Conservation (phyloP, 1,140 invertebrate genomes). For the Macrosteles quadrilineatus region DNA sequence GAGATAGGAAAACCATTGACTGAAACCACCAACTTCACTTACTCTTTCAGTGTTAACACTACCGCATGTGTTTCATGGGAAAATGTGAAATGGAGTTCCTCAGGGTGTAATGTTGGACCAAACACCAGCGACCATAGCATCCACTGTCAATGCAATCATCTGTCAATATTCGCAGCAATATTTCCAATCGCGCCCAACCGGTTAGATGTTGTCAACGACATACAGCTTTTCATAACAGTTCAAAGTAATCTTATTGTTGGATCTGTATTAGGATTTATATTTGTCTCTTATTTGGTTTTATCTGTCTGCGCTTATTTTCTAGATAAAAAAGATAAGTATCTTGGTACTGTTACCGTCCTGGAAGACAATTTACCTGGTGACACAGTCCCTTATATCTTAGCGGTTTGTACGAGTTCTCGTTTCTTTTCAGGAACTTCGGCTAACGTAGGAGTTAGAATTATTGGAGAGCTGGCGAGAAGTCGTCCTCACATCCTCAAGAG, state of each 20-base stretch:
- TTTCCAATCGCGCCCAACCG: neutral
- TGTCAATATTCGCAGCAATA: neutral
- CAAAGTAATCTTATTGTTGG: neutral
- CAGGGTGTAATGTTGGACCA: neutral
- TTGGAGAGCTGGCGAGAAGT: neutral
- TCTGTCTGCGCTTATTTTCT: neutral
- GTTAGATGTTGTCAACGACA: neutral
- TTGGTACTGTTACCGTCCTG: neutral
- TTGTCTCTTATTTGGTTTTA: neutral
- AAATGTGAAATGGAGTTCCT: neutral
- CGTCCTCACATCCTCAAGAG: neutral
- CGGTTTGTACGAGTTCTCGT: neutral
- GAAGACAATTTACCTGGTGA: neutral
- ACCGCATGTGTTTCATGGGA: neutral
- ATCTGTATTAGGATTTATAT: neutral
- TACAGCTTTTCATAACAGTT: neutral
- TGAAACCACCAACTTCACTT: neutral
- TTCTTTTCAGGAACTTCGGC: neutral
- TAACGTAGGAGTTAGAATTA: neutral
- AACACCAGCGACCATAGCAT: neutral
- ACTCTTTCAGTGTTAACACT: neutral
- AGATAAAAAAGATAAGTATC: neutral
- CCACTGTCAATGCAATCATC: neutral
- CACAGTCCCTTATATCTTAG: neutral
- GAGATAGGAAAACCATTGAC: neutral